Base-by-base conservation (phyloP, 2,888 invertebrate species). In the Eristalis arbustorum region DNA sequence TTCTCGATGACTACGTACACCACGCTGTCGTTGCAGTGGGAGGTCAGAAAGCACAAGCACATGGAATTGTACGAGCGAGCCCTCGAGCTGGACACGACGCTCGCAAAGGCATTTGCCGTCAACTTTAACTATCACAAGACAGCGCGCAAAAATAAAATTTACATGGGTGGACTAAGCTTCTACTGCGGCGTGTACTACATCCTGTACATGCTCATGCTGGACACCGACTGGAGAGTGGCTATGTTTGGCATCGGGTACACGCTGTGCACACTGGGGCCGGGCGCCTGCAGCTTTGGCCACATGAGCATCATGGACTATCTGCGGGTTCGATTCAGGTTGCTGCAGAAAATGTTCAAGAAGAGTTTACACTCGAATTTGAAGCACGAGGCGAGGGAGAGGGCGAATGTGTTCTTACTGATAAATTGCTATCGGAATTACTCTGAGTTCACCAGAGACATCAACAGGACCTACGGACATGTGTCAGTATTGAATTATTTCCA, bases 51-150 rank as follows among this genome's bases (percentile, higher is more conserved):
- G 14, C 8, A 76, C 0, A 69, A 73, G 0, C 91, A 92, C 28
- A 75, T 90, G 0, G 42, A 87, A 1, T 72, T 91, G 5, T 42
- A 89, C 6, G 64, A 88, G 3, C 77, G 75, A 59, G 88, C 92
- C 68, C 90, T 90, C 34, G 25, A 63, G 2, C 68, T 92, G 40
- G 92, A 92, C 83, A 64, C 85, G 0, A 18, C 81, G 0, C 74
- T 92, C n/a, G 69, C 82, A 0, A 71, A 49, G 0, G 69, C 89
- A 22, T 92, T 91, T 64, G 83, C 89, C 3, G 89, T 92, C 0
- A 79, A 84, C 14, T 92, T 92, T 90, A 89, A 91, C 49, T 92
- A 92, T 62, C 56, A 89, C 2, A 91, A 90, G 34, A 89, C 89
- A 0, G 85, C 82, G 2, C 74, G 83, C 13, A 92, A 91, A 49